A percentile compares a stretch with the other conserved stretches of the same genome.
phyloP scores from a whole-genome alignment of 2,888 invertebrate genomes.

The Melanostoma scalare region DNA sequence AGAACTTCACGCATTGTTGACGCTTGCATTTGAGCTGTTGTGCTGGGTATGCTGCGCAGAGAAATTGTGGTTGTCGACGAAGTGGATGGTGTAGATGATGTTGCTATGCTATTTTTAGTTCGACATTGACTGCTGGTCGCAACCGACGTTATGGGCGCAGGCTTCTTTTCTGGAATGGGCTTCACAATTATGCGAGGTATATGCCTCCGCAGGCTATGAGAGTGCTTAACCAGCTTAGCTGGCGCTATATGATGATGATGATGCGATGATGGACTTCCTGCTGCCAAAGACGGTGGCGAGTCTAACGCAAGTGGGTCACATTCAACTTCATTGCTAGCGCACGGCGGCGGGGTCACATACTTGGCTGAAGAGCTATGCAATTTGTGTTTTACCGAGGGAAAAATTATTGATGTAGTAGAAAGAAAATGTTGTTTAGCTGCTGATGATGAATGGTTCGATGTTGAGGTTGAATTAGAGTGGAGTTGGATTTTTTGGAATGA shows the following conservation, averaged over 20 bases:
- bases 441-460: conserved; percentile 59
- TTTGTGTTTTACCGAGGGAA: conserved; percentile 63
- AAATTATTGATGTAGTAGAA: conserved; percentile 69
- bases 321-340: conserved; percentile 80
- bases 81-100: conserved; percentile 64
- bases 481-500: conserved; percentile 72
- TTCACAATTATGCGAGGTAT: conserved; percentile 92
- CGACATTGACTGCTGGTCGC: conserved; percentile 53
- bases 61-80: conserved; percentile 77
- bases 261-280: conserved; percentile 46
- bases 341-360: conserved; percentile 78
- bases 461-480: conserved; percentile 57
- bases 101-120: conserved; percentile 49
- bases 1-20: conserved; percentile 94
- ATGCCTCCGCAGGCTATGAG: conserved; percentile 85
- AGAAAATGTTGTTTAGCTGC: conserved; percentile 66
- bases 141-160: conserved; percentile 66
- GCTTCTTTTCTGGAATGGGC: conserved; percentile 85
- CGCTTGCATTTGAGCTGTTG: conserved; percentile 82
- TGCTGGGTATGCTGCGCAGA: conserved; percentile 79
- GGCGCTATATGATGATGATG: conserved; percentile 69
- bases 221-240: conserved; percentile 86
- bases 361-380: conserved; percentile 59
- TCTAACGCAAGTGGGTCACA: conserved; percentile 81
- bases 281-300: conserved; percentile 68